Conservation (phyloP, 2,113 vertebrate species). For the Heteronetta atricapilla region DNA sequence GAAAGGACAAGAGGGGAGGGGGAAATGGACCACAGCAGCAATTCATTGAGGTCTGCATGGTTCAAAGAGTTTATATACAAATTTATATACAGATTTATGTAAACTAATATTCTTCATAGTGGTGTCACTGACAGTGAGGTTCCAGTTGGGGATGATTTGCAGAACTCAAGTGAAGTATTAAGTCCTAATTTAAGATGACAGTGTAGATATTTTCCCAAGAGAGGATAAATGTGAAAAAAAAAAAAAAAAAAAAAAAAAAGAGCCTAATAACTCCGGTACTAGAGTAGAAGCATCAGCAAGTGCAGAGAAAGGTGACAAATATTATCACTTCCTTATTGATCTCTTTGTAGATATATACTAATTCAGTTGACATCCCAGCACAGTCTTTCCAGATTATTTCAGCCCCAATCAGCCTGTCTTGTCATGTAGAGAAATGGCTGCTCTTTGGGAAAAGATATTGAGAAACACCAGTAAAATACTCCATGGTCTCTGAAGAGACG, state of each 20-base stretch:
- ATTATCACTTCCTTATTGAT: background rate
- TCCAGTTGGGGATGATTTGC: background rate
- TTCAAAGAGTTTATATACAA: background rate
- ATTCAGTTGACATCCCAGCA: background rate
- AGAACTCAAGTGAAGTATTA: background rate
- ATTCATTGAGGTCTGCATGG: background rate
- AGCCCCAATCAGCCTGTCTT: background rate
- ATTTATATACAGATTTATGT: background rate
- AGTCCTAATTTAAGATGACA: background rate
- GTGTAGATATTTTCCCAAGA: background rate
- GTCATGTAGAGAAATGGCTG: background rate
- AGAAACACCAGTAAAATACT: background rate
- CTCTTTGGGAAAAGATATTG: background rate
- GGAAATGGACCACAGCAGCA: background rate
- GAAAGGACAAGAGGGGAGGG: rapidly evolving
- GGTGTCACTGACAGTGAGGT: background rate
- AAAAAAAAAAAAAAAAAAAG: too few relatives aligned
- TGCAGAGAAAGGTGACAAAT: background rate
- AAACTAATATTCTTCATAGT: background rate
- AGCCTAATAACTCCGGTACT: background rate
- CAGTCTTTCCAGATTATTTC: background rate
- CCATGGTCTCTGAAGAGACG: background rate
- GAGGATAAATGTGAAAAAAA: background rate
- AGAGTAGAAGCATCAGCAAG: background rate
- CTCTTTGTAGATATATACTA: background rate